Evolutionary conservation across 2,113 vertebrate genomes (phyloP).

Genomic region (Pelvicachromis taeniatus): DNA sequence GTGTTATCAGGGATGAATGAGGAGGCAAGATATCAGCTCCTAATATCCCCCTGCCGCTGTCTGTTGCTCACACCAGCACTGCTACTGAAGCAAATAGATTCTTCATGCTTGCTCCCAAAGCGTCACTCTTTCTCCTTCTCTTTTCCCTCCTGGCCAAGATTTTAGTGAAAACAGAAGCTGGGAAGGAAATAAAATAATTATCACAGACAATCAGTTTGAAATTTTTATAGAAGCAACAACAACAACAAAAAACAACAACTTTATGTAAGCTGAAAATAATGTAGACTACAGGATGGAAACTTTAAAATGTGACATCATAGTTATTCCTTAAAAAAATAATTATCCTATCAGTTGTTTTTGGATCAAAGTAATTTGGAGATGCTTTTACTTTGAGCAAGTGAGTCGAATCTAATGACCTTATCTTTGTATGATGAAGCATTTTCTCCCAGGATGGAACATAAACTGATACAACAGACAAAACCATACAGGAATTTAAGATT

Average conservation of each 20-base stretch:
- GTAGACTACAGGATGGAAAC: no score
- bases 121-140: background rate
- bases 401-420: no score
- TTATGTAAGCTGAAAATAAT: no score
- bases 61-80: slow-evolving; percentile 34
- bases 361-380: no score
- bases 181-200: background rate
- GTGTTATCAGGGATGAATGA: slow-evolving; percentile 57
- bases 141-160: background rate
- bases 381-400: no score
- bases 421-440: no score
- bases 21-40: slow-evolving; percentile 50
- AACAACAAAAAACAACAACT: background rate
- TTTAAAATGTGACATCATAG: no score
- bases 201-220: background rate
- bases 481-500: no score
- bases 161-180: slow-evolving; percentile 21
- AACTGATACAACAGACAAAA: no score
- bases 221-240: background rate
- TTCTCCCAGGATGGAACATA: no score
- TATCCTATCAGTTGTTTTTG: no score
- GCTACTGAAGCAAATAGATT: slow-evolving; percentile 6
- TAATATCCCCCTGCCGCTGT: slow-evolving; percentile 43
- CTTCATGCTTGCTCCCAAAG: background rate
- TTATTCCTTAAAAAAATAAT: no score